phyloP scores from a whole-genome alignment of 23 tunicate genomes.

The Styela plicata region DNA sequence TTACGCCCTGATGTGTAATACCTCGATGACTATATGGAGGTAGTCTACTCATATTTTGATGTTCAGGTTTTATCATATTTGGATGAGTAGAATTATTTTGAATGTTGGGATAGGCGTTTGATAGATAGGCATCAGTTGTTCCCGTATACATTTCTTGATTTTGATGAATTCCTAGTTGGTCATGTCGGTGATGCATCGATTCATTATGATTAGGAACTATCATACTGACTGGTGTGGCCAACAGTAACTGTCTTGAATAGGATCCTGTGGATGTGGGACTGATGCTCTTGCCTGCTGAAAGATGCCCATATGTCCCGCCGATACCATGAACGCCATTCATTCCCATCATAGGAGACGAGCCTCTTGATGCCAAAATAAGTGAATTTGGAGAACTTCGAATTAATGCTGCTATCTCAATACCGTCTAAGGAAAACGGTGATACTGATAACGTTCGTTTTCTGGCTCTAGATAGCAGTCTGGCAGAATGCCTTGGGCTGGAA shows the following conservation, averaged over 20 bases:
- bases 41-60: not conserved
- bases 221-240: slow-evolving; percentile 70
- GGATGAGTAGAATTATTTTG: not conserved
- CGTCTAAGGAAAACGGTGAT: slow-evolving; percentile 86
- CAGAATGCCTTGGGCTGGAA: slow-evolving; percentile 77
- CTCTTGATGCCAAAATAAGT: slow-evolving; percentile 33
- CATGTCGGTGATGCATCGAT: slow-evolving; percentile 6
- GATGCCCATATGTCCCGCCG: slow-evolving; percentile 64
- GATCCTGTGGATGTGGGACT: slow-evolving; percentile 49
- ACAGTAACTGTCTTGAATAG: slow-evolving; percentile 56
- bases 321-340: slow-evolving; percentile 20
- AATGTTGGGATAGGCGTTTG: slow-evolving; percentile 15
- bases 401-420: slow-evolving; percentile 59
- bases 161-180: slow-evolving; percentile 1
- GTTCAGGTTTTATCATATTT: not conserved
- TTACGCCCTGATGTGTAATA: not conserved
- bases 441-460: slow-evolving; percentile 74
- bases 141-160: not conserved
- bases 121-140: slow-evolving; percentile 19
- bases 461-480: slow-evolving; percentile 43
- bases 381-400: slow-evolving; percentile 78
- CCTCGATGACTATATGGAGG: not conserved
- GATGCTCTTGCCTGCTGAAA: slow-evolving; percentile 44
- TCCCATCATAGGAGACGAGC: slow-evolving; percentile 37
- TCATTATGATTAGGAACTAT: slow-evolving; percentile 3